phyloP scores from a whole-genome alignment of 2,113 vertebrate species.

The Leptobrachium leishanense region DNA sequence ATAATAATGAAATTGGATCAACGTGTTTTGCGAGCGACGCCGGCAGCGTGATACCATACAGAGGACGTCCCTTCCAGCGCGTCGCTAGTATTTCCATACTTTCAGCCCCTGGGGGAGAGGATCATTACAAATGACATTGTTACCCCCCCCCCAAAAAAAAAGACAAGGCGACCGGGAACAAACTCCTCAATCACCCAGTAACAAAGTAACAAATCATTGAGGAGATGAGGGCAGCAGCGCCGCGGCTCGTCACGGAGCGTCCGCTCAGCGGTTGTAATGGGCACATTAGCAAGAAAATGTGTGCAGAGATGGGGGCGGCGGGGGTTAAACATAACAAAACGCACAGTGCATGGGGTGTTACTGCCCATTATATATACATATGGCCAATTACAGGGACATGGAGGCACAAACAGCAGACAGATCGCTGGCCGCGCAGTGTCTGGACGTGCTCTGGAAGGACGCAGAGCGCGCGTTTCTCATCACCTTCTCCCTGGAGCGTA shows the following conservation, averaged over 20 bases:
- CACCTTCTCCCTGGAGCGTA: background rate
- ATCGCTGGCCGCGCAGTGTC: slow-evolving; percentile 27
- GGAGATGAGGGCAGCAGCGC: too few species aligned
- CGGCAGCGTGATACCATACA: too few species aligned
- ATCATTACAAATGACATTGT: too few species aligned
- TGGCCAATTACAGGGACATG: slow-evolving; percentile 28
- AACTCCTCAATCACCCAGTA: background rate
- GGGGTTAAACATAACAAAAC: slow-evolving; percentile 32
- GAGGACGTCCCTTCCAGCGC: too few species aligned
- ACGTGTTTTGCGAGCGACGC: too few species aligned
- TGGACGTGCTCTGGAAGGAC: background rate
- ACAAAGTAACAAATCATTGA: slow-evolving; percentile 13
- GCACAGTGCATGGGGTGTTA: slow-evolving; percentile 3
- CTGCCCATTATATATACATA: slow-evolving; percentile 36
- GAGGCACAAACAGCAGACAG: slow-evolving; percentile 32
- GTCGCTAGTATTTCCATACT: too few species aligned
- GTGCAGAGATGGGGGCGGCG: background rate
- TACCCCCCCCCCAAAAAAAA: too few species aligned
- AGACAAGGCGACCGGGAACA: background rate
- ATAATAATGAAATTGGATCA: too few species aligned
- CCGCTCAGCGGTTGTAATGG: slow-evolving; percentile 1
- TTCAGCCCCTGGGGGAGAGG: too few species aligned
- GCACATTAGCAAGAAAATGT: slow-evolving; percentile 1
- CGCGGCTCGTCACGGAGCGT: too few species aligned
- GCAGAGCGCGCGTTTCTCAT: slow-evolving; percentile 6